Base-by-base conservation (phyloP, 2,113 vertebrate genomes). In the Ailuropoda melanoleuca region DNA sequence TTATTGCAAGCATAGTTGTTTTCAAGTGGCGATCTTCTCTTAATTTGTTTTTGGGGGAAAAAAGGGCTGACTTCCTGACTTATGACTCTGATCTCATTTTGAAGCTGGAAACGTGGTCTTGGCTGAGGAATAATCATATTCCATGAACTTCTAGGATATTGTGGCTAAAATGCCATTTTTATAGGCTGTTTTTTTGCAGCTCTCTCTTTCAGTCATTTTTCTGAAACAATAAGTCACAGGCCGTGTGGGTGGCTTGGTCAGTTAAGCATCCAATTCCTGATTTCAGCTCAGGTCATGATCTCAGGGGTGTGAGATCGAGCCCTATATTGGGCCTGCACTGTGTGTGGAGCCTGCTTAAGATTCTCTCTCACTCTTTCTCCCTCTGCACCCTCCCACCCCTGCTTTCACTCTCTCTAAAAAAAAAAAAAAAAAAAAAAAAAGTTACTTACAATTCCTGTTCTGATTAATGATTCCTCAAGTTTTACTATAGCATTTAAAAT, bases 11-110 rank as follows among this genome's bases (percentile, higher is more conserved):
- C 18, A 15, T 53, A 21, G 17, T 19, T 97, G 18, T 93, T 96
- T 93, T 87, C 75, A 81, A 83, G 93, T 55, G 62, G 64, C 34
- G 21, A 75, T 95, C 50, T 95, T 94, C n/a, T 74, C 68, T 96
- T 77, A 29, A 88, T 97, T 80, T 95, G 90, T 74, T 43, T 88
- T 90, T 66, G 75, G 90, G 86, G n/a, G 17, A 9, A 34, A 75
- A 48, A 55, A 39, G 12, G 8, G 15, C 50, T 56, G 64, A 77
- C 37, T 88, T 88, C 75, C 75, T 74, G 39, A 75, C n/a, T 86
- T 80, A 82, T 88, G 66, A 90, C 58, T 85, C 43, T 62, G 70
- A 70, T 77, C 50, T 93, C 37, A n/a, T 95, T 95, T 46, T 58
- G 93, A 77, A 97, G 21, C 55, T 81, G 74, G 74, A 75, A 37